phyloP scores from a whole-genome alignment of 2,888 invertebrate species.

The Poecilus cupreus region DNA sequence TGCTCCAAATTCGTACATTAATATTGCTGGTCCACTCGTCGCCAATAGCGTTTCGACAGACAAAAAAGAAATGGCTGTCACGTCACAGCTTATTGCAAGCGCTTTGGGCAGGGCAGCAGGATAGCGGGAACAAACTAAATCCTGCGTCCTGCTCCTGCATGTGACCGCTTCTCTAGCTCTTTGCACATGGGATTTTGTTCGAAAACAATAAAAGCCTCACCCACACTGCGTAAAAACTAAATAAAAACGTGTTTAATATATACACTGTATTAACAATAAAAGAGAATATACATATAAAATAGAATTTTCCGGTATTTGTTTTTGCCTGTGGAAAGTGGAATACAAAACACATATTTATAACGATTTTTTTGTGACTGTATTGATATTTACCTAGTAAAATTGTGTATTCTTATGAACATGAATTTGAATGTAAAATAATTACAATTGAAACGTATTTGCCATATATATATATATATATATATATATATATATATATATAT shows the following conservation, averaged over 20 bases:
- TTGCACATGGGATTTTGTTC: neutral
- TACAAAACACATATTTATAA: too few relatives aligned
- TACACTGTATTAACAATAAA: neutral
- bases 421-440: too few relatives aligned
- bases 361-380: too few relatives aligned
- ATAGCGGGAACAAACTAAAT: neutral
- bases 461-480: too few relatives aligned
- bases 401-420: too few relatives aligned
- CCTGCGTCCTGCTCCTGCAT: neutral
- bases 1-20: conserved; percentile 4
- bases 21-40: conserved; percentile 18
- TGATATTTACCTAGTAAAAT: too few relatives aligned
- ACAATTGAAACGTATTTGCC: too few relatives aligned
- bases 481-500: too few relatives aligned
- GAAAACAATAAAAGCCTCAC: neutral
- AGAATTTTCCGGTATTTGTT: too few relatives aligned
- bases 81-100: conserved; percentile 35
- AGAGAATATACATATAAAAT: neutral
- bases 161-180: neutral
- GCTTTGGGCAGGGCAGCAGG: neutral
- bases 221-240: neutral
- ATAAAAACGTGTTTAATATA: neutral
- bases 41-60: conserved; percentile 14
- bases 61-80: conserved; percentile 32
- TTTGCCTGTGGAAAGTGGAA: too few relatives aligned